Evolutionary conservation across 2,797 vertebrate genomes (phyloP).

Genomic region (Ctenopoma kingsleyae): DNA sequence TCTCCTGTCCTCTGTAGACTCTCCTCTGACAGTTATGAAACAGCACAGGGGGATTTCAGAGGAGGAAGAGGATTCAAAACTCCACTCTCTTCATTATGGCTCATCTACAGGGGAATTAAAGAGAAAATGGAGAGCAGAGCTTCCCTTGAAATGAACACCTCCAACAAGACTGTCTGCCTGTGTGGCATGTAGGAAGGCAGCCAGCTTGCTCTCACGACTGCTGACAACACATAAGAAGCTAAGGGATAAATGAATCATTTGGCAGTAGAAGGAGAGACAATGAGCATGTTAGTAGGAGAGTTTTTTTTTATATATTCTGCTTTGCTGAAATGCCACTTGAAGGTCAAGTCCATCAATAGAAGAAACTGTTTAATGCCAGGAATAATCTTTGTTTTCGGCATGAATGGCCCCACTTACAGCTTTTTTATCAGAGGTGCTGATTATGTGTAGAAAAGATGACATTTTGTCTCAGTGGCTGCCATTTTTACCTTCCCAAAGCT

Average conservation of each 20-base stretch:
- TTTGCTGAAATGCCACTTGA: constrained; percentile 62
- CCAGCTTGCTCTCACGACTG: constrained; percentile 49
- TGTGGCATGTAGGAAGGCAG: constrained; percentile 51
- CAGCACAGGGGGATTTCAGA: constrained; percentile 67
- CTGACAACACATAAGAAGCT: constrained; percentile 55
- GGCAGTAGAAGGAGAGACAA: constrained; percentile 52
- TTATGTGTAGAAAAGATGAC: constrained; percentile 40
- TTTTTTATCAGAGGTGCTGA: constrained; percentile 41
- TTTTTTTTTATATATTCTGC: constrained; percentile 25
- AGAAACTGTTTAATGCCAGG: constrained; percentile 54
- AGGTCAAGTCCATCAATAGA: constrained; percentile 66
- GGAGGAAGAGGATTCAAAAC: constrained; percentile 65
- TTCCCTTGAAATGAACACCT: constrained; percentile 69
- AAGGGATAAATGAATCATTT: constrained; percentile 67
- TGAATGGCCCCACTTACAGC: constrained; percentile 44
- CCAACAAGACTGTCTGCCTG: constrained; percentile 44
- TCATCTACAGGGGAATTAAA: constrained; percentile 75
- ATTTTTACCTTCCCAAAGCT: constrained; percentile 92
- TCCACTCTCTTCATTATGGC: constrained; percentile 63
- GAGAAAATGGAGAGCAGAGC: constrained; percentile 62
- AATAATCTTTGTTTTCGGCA: constrained; percentile 52
- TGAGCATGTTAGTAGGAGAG: constrained; percentile 33
- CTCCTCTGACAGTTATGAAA: constrained; percentile 80
- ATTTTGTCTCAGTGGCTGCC: constrained; percentile 29
- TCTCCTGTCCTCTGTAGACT: constrained; percentile 77